phyloP scores from a whole-genome alignment of 2,113 vertebrate genomes.

The Cavia aperea region DNA sequence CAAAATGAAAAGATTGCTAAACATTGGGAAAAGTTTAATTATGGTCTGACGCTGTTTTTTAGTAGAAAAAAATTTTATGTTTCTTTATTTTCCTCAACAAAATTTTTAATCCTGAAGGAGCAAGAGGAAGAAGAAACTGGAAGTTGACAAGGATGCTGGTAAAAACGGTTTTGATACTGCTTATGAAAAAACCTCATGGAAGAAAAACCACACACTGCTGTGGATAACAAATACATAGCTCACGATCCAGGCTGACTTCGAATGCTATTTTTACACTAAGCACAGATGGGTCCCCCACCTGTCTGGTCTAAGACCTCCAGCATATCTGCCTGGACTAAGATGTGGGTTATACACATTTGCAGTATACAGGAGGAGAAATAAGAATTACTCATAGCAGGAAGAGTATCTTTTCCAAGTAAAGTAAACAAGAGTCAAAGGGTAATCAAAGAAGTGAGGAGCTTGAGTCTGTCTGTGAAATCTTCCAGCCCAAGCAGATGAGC shows the following conservation, averaged over 20 bases:
- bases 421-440: not conserved
- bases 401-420: not conserved
- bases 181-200: not conserved
- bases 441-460: not conserved
- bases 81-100: not conserved
- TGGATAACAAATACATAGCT: not conserved
- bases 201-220: not conserved
- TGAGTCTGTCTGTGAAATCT: not conserved
- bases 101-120: not conserved
- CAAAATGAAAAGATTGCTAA: not conserved
- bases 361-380: not conserved
- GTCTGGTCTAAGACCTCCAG: not conserved
- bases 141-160: not conserved
- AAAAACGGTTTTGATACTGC: not conserved
- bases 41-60: not conserved
- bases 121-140: not conserved
- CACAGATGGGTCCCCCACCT: not conserved
- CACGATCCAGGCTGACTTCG: not conserved
- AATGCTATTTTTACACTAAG: slow-evolving; percentile 13
- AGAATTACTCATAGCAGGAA: not conserved
- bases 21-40: not conserved
- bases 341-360: not conserved
- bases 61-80: not conserved
- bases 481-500: not conserved
- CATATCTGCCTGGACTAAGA: not conserved